These are phyloP conservation scores for Lichenostomus cassidix DNA, from an alignment of 2,113 vertebrate species.

Conservation along the genomic window DNA sequence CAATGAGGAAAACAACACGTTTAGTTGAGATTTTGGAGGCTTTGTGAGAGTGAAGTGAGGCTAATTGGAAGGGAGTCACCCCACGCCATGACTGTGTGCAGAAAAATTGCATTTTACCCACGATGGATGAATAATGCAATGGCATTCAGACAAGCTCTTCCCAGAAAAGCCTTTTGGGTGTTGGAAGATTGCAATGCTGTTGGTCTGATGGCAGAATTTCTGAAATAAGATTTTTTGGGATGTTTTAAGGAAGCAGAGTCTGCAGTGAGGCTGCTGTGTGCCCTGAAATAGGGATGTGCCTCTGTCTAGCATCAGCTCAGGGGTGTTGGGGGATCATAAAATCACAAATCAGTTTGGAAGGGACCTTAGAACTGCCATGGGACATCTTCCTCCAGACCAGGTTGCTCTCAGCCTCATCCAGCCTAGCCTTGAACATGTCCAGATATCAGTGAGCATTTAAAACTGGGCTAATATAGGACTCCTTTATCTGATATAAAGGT, in stretches of 20 bases:
- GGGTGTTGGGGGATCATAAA: neutral
- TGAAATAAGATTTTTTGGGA: neutral
- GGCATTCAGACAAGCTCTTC: neutral
- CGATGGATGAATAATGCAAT: neutral
- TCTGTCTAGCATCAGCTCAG: rapidly evolving
- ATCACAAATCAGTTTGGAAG: neutral
- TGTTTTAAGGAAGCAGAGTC: neutral
- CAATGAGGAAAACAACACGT: neutral
- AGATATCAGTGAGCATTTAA: neutral
- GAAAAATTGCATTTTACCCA: neutral
- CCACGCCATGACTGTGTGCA: neutral
- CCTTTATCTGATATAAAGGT: neutral
- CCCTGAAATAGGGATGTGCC: neutral
- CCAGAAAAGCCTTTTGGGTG: neutral
- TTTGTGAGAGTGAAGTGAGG: neutral
- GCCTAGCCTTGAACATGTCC: rapidly evolving
- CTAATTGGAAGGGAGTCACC: neutral
- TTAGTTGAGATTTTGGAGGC: neutral
- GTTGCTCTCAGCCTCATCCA: rapidly evolving
- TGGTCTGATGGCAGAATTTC: neutral
- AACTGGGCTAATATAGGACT: neutral
- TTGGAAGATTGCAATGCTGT: neutral
- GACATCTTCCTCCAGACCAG: neutral
- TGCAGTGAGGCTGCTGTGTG: neutral
- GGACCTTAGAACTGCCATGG: neutral